Evolutionary conservation across 2,797 vertebrate species (phyloP), one percentile per base, ranked within the genome.

Genomic region (Gadopsis marmoratus): DNA sequence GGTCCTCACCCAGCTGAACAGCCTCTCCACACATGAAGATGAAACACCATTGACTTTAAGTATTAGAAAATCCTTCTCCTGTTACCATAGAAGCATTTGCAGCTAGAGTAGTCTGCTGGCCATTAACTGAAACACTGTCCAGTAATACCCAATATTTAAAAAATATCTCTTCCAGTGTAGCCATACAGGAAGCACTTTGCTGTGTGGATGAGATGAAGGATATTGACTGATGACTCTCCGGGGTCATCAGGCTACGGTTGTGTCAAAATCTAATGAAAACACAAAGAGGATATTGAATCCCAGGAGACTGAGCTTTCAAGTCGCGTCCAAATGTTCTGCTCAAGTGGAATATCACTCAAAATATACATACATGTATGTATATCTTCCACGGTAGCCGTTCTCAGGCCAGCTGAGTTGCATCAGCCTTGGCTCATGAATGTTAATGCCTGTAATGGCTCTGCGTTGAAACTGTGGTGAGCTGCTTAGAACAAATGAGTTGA

Each of bases 131-230:
- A 50, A 71, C 13, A 60, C 9, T 55, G 43, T 62, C 41, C 64
- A 17, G 43, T 55, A 31, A 71, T 26, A 64, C 16, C 1, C 23
- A 61, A 29, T 66, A 65, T 68, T 43, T 71, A 61, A 5, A 14
- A 56, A 55, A 48, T 10, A 8, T 50, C 62, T 74, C 26, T 33
- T 6, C 37, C 31, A 47, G n/a, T 35, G 14, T 39, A 12, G 53
- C 68, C 74, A 65, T 76, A 84, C 51, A 76, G 47, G 56, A 85
- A 83, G 62, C 86, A 68, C 78, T 89, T 60, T 82, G 55, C 62
- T 39, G 48, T 50, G 67, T 61, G 63, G 69, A 79, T 55, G 16
- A 37, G 61, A 86, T 67, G 54, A 33, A 58, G 35, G 50, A 58
- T 67, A 73, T 69, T 58, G 80, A 81, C 12, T 17, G 29, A 83